Evolutionary conservation across 92 coral and sea anemone species (phyloP).

Genomic region (Parazoanthus swiftii): DNA sequence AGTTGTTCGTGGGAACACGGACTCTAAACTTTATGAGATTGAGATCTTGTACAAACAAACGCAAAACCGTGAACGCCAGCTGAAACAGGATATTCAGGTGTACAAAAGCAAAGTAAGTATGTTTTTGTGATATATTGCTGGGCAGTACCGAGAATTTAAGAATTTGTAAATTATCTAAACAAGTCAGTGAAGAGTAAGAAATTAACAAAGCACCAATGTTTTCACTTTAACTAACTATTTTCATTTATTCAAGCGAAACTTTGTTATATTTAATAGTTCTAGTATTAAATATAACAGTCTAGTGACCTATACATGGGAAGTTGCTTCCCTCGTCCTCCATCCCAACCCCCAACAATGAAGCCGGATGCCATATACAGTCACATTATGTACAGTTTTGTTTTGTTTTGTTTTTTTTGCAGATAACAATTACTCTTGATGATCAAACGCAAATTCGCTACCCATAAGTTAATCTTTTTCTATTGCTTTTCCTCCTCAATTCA

Average conservation of each 20-base stretch:
- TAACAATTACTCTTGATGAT: no score
- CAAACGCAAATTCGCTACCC: neutral
- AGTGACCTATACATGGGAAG: no score
- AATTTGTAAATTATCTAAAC: neutral
- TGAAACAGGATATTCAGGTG: conserved; percentile 62
- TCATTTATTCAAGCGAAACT: no score
- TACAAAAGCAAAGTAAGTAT: conserved; percentile 54
- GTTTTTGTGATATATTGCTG: neutral
- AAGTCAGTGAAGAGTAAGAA: neutral
- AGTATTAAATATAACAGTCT: no score
- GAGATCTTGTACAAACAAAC: conserved; percentile 64
- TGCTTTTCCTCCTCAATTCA: neutral
- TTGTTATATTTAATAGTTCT: no score
- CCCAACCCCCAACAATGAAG: no score
- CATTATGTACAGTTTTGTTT: no score
- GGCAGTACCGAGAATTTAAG: neutral
- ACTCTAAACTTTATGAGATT: conserved; percentile 54
- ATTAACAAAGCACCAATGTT: neutral
- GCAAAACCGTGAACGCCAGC: conserved; percentile 67
- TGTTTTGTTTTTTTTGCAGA: no score
- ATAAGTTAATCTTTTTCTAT: neutral
- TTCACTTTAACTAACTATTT: no score
- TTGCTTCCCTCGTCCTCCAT: no score
- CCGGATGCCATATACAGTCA: no score
- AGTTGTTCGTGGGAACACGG: conserved; percentile 45